phyloP scores from a whole-genome alignment of 2,888 invertebrate species.

The Nomada ferruginata region DNA sequence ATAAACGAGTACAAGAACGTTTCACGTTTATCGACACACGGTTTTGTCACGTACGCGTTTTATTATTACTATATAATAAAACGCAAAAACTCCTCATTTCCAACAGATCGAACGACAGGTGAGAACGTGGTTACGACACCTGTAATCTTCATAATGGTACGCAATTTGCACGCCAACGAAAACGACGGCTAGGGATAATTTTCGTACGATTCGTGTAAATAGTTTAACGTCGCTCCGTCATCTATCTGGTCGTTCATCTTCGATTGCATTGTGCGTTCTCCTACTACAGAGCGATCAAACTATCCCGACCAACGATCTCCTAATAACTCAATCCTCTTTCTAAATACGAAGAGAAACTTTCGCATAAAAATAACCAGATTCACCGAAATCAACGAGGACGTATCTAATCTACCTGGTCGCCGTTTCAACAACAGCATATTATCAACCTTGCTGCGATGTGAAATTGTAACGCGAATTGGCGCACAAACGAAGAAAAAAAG shows the following conservation, averaged over 20 bases:
- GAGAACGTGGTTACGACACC: slow-evolving; percentile 48
- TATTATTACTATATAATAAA: slow-evolving; percentile 5
- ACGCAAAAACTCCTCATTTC: slow-evolving; percentile 33
- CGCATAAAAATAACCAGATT: not conserved
- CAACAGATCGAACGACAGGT: slow-evolving; percentile 42
- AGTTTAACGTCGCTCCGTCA: slow-evolving; percentile 38
- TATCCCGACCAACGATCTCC: not conserved
- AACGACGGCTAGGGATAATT: slow-evolving; percentile 46
- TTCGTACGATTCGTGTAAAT: slow-evolving; percentile 33
- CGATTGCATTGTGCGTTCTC: slow-evolving; percentile 11
- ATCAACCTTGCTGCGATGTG: too few species aligned
- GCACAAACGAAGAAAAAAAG: not conserved
- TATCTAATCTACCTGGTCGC: too few species aligned
- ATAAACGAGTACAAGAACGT: not conserved
- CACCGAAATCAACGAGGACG: not conserved
- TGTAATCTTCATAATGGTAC: slow-evolving; percentile 65
- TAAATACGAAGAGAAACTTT: not conserved
- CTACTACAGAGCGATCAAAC: slow-evolving; percentile 4
- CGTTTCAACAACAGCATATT: not conserved
- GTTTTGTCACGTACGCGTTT: slow-evolving; percentile 43
- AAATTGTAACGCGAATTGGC: not conserved
- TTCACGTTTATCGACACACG: not conserved
- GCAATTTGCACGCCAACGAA: slow-evolving; percentile 63
- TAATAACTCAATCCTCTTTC: slow-evolving; percentile 36
- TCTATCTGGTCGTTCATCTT: slow-evolving; percentile 20